Evolutionary conservation across 2,888 invertebrate genomes (phyloP), one percentile per base, ranked within the genome.

Genomic region (Rhagonycha lutea): DNA sequence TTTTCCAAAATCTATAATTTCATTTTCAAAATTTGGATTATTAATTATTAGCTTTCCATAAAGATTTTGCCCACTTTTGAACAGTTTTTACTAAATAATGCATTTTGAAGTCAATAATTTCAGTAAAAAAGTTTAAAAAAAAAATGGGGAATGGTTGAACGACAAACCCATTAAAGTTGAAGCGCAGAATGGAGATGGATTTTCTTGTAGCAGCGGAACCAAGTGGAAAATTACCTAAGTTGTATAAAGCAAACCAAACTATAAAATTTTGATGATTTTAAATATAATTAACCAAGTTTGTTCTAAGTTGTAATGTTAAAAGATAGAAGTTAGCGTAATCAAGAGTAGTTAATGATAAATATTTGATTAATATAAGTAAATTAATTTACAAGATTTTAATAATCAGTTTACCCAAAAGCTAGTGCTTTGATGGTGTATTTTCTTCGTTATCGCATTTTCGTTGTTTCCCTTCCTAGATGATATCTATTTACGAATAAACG

Each of bases 401-500:
- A 47, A 47, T n/a, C 47, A 47, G n/a, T 47, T 47, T 9, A 7
- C 12, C n/a, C 47, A 12, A 47, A 47, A 47, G 12, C 12, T 47
- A 47, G 47, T 47, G 47, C 47, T n/a, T 47, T 5, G 47, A 47
- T 47, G 47, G 47, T 47, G n/a, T 47, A 47, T 47, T 47, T 47
- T 47, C 47, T 47, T 47, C 47, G 47, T 47, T 47, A 47, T 47
- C 47, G 47, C 47, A n/a, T 47, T 47, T 47, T 47, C 47, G 47
- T 47, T 47, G 47, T 47, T 47, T 47, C 47, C 47, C 47, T 47
- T 47, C 47, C 47, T 47, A 47, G 47, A 47, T 47, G 47, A 47
- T 47, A 47, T 47, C 47, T 47, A 47, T 47, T 47, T 47, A n/a
- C n/a, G 68, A 68, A 72, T 72, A 72, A 72, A 68, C 68, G 28